phyloP scores from a whole-genome alignment of 2,113 vertebrate species.

The Marmota flaviventris region DNA sequence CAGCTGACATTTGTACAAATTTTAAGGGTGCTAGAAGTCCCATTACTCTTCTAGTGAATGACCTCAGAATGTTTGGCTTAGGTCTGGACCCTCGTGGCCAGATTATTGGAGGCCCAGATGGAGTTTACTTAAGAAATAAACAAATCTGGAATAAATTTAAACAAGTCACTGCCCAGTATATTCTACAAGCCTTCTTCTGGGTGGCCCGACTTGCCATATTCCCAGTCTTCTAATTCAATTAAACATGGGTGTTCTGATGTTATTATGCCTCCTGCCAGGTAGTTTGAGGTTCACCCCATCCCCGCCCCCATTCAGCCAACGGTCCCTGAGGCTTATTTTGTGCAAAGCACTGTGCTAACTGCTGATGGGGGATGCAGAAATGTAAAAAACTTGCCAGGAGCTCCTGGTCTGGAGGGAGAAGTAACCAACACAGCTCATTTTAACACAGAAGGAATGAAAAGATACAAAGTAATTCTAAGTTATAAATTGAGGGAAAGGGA shows the following conservation, averaged over 20 bases:
- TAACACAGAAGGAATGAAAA: neutral
- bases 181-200: constrained; percentile 39
- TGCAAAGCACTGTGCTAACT: neutral
- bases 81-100: neutral
- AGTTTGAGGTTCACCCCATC: neutral
- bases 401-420: neutral
- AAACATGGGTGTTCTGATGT: neutral
- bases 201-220: neutral
- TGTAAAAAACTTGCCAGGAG: neutral
- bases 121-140: constrained; percentile 71
- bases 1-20: neutral
- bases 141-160: constrained; percentile 67
- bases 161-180: neutral
- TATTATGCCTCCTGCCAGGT: neutral
- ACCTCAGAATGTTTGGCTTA: constrained; percentile 61
- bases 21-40: neutral
- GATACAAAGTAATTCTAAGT: neutral
- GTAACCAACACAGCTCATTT: neutral
- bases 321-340: neutral
- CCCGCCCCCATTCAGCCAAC: neutral
- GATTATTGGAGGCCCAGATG: neutral
- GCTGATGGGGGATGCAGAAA: neutral
- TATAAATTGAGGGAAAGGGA: neutral
- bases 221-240: constrained; percentile 14
- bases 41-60: neutral